phyloP scores from a whole-genome alignment of 2,888 invertebrate genomes.

The Nemapogon koenigi region DNA sequence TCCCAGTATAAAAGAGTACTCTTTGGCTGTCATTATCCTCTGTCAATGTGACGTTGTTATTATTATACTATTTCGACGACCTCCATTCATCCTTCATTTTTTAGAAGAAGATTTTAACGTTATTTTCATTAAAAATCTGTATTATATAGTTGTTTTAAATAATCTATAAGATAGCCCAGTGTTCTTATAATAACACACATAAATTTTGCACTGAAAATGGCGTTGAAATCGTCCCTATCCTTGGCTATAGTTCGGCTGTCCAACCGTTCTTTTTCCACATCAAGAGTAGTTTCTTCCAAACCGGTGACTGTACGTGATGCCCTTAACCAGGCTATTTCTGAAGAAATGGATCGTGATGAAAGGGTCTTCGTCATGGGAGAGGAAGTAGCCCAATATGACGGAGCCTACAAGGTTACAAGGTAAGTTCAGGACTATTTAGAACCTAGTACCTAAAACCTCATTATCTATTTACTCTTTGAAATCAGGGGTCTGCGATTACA shows the following conservation, averaged over 20 bases:
- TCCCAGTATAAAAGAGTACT: too few relatives aligned
- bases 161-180: slow-evolving; percentile 22
- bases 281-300: slow-evolving; percentile 46
- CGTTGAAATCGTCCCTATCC: slow-evolving; percentile 53
- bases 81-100: slow-evolving; percentile 57
- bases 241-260: slow-evolving; percentile 35
- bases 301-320: slow-evolving; percentile 97
- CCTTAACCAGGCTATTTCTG: slow-evolving; percentile 93
- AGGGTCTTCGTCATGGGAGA: slow-evolving; percentile 92
- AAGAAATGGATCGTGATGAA: slow-evolving; percentile 95
- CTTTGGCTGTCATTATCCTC: too few relatives aligned
- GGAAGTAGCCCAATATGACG: slow-evolving; percentile 98
- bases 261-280: slow-evolving; percentile 48
- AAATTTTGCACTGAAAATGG: slow-evolving; percentile 39
- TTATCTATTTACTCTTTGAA: too few relatives aligned
- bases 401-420: slow-evolving; percentile 93
- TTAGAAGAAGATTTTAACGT: slow-evolving; percentile 30
- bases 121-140: slow-evolving; percentile 30
- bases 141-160: slow-evolving; percentile 20
- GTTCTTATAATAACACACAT: slow-evolving; percentile 14
- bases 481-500: too few relatives aligned
- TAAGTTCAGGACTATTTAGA: slow-evolving; percentile 21
- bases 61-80: too few relatives aligned
- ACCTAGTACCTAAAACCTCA: too few relatives aligned
- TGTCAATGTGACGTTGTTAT: too few relatives aligned